These are phyloP conservation scores for Ploceus nigricollis DNA, from an alignment of 2,113 vertebrate species.

Conservation along the genomic window DNA sequence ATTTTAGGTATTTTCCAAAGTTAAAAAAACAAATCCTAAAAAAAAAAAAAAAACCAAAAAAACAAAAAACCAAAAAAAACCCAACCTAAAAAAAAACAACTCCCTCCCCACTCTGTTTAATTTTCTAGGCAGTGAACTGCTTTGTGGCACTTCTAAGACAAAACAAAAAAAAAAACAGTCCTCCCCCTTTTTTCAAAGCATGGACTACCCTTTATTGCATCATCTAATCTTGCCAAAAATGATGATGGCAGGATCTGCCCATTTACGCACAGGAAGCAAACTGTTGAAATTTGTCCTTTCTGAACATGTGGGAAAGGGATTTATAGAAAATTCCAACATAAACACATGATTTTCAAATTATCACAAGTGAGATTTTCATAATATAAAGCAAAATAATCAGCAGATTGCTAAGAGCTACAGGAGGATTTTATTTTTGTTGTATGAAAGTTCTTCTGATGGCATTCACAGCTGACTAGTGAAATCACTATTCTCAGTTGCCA, in stretches of 20 bases:
- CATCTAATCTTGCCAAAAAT: not conserved
- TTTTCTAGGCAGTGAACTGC: not conserved
- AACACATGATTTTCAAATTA: conserved; percentile 1
- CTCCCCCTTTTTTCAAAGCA: not conserved
- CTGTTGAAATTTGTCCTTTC: not conserved
- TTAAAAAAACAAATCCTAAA: not conserved
- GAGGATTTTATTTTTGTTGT: not conserved
- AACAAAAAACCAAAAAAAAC: not conserved
- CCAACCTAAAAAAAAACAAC: not conserved
- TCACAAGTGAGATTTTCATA: not conserved
- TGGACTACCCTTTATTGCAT: fast-evolving
- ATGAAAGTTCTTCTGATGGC: not conserved
- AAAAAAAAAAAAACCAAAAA: not conserved
- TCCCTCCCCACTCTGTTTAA: too few relatives aligned
- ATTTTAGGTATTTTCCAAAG: not conserved
- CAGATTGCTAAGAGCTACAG: not conserved
- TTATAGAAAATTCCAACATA: not conserved
- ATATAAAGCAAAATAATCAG: not conserved
- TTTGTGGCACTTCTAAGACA: not conserved
- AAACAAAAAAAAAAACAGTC: not conserved
- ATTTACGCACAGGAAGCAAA: not conserved
- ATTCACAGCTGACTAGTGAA: not conserved
- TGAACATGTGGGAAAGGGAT: not conserved
- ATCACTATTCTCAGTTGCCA: not conserved
- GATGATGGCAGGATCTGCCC: not conserved